Evolutionary conservation across 2,797 vertebrate genomes (phyloP), one percentile per base, ranked within the genome.

Genomic region (Kryptopterus vitreolus): DNA sequence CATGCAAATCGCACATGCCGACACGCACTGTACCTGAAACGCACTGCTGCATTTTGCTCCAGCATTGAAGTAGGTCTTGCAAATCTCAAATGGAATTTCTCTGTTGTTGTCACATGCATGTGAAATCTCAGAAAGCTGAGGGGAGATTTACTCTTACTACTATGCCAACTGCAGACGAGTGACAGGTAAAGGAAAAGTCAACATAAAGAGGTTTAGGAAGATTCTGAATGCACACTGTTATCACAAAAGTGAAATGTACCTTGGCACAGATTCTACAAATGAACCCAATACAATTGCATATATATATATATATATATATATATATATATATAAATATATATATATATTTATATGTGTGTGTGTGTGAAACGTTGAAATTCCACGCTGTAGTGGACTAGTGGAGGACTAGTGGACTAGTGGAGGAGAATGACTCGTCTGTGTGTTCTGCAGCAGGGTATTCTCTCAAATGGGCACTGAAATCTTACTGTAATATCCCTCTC

Each of bases 101-200:
- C 22, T 31, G 29, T 46, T 63, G 65, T n/a, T 57, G 80, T 43
- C 80, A 77, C 43, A 35, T 43, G 20, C 61, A 50, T 53, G 26
- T 63, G 68, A 72, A 81, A 68, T 72, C 75, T 81, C 24, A 65
- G 58, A 57, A 72, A 62, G 57, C 75, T 61, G 29, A 4, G 29
- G 63, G 78, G 48, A 43, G 68, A 69, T 81, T 81, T 76, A 31
- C 33, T 71, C 66, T 62, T 24, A 63, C 74, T 77, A 31, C 59
- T 43, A 20, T 63, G 66, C 57, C 63, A 69, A 52, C 53, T 76
- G 26, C 15, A 43, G 33, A 58, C 3, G n/a, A 74, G 55, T 43
- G 72, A 59, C 26, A 31, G 10, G 55, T 59, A 74, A 73, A 8
- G 26, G 50, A 72, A 72, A 72, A 72, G n/a, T 35, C 50, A 72